phyloP scores from a whole-genome alignment of 2,113 vertebrate genomes.

The Camelus dromedarius region DNA sequence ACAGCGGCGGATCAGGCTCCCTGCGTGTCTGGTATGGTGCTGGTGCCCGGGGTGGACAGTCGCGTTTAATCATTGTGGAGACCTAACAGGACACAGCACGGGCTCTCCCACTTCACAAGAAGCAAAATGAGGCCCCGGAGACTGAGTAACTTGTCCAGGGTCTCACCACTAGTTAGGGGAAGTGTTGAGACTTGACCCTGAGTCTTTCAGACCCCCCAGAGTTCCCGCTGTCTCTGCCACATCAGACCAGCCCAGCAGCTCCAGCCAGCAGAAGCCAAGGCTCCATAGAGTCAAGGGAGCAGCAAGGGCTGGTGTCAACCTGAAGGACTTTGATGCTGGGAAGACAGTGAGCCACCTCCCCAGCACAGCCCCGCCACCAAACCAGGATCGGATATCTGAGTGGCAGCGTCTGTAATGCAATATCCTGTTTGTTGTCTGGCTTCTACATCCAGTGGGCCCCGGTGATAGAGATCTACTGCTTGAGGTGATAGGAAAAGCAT shows the following conservation, averaged over 20 bases:
- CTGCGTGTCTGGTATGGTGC: background rate
- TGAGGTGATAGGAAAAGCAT: conserved; percentile 32
- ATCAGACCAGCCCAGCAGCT: background rate
- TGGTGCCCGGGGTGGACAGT: fast-evolving
- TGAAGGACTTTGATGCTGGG: fast-evolving
- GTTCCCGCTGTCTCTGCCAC: background rate
- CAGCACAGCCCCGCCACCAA: fast-evolving
- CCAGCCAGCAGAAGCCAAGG: background rate
- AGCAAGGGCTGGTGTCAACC: fast-evolving
- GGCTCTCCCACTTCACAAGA: background rate
- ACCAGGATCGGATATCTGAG: conserved; percentile 67
- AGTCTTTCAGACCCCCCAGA: background rate
- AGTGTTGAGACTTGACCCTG: background rate
- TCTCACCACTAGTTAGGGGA: background rate
- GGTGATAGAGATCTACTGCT: conserved; percentile 30
- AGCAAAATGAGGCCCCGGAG: background rate
- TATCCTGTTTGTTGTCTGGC: conserved; percentile 73
- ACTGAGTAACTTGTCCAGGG: background rate
- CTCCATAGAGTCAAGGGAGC: background rate
- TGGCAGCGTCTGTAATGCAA: conserved; percentile 54
- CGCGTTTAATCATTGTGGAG: background rate
- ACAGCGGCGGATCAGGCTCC: fast-evolving
- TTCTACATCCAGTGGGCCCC: background rate
- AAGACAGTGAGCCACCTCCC: fast-evolving
- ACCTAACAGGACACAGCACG: fast-evolving